Percentiles rank a stretch among this genome's conserved stretches.
phyloP scores from a whole-genome alignment of 2,888 invertebrate genomes.

The Chalcis sispes region DNA sequence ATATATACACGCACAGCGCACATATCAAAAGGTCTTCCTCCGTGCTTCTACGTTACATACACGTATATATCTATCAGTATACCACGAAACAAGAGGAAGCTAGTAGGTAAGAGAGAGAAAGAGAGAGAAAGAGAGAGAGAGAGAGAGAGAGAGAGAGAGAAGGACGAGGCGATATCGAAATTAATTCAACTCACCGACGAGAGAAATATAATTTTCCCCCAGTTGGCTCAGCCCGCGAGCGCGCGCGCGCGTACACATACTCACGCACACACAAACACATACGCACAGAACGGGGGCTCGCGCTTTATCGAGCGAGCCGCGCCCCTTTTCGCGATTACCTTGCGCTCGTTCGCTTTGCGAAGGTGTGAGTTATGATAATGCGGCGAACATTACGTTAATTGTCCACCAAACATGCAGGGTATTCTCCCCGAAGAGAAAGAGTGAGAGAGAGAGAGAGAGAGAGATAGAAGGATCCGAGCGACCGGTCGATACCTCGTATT shows the following conservation, averaged over 20 bases:
- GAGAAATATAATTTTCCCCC: constrained; percentile 53
- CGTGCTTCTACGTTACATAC: too few relatives aligned
- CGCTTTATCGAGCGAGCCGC: constrained; percentile 52
- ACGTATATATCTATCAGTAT: too few relatives aligned
- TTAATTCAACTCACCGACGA: constrained; percentile 53
- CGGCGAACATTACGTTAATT: constrained; percentile 65
- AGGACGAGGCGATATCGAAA: constrained; percentile 48
- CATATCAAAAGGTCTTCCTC: too few relatives aligned
- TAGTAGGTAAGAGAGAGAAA: background rate
- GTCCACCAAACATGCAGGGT: constrained; percentile 54
- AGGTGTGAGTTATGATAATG: constrained; percentile 59
- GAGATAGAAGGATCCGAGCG: too few relatives aligned
- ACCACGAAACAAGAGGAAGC: too few relatives aligned
- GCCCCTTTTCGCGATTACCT: constrained; percentile 33
- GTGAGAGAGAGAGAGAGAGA: too few relatives aligned
- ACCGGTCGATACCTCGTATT: too few relatives aligned
- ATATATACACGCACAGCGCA: too few relatives aligned
- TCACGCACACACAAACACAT: too few relatives aligned
- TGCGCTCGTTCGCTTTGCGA: background rate
- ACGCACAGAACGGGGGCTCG: too few relatives aligned
- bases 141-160: constrained; percentile 38
- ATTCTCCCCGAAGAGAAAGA: background rate
- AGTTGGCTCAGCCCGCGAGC: constrained; percentile 4
- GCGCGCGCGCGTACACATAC: too few relatives aligned
- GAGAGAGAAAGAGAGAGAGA: constrained; percentile 39